A percentile compares a stretch with the other conserved stretches of the same genome.
Evolutionary conservation across 2,888 invertebrate genomes (phyloP).

Genomic region (Sarcophaga rosellei): DNA sequence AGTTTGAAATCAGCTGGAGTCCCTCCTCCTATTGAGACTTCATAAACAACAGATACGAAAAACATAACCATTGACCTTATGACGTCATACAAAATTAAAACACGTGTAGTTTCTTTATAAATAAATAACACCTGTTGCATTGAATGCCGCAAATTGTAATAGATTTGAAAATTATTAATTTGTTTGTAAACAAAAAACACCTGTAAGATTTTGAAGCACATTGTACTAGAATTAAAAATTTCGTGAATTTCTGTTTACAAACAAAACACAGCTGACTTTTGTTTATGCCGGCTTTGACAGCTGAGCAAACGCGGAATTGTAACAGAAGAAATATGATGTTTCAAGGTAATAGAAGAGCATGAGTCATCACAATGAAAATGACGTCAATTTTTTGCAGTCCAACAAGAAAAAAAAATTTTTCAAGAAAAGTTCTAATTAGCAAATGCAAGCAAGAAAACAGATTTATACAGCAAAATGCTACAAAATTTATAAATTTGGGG

Average conservation of each 20-base stretch:
- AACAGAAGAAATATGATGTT: conserved; percentile 33
- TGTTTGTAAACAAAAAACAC: conserved; percentile 29
- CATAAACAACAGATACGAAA: too few species aligned
- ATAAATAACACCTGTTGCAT: too few species aligned
- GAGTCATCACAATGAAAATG: conserved; percentile 61
- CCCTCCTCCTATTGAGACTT: too few species aligned
- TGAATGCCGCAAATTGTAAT: too few species aligned
- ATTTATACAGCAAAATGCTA: background rate
- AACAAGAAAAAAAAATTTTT: conserved; percentile 5
- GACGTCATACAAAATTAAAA: too few species aligned
- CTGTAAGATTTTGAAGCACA: background rate
- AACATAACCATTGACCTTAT: too few species aligned
- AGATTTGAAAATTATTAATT: background rate
- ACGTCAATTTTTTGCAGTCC: conserved; percentile 66
- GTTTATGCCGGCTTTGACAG: conserved; percentile 66
- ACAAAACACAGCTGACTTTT: conserved; percentile 56
- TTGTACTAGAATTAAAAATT: conserved; percentile 21
- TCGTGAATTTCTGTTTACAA: conserved; percentile 27
- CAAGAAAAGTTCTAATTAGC: conserved; percentile 40
- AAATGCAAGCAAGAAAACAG: background rate
- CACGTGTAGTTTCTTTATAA: too few species aligned
- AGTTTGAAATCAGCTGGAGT: too few species aligned
- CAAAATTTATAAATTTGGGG: background rate
- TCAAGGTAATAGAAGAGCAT: conserved; percentile 54
- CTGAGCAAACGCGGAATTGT: conserved; percentile 13